These are phyloP conservation scores for Mamestra configurata DNA, from an alignment of 1,140 invertebrate genomes.

Conservation along the genomic window DNA sequence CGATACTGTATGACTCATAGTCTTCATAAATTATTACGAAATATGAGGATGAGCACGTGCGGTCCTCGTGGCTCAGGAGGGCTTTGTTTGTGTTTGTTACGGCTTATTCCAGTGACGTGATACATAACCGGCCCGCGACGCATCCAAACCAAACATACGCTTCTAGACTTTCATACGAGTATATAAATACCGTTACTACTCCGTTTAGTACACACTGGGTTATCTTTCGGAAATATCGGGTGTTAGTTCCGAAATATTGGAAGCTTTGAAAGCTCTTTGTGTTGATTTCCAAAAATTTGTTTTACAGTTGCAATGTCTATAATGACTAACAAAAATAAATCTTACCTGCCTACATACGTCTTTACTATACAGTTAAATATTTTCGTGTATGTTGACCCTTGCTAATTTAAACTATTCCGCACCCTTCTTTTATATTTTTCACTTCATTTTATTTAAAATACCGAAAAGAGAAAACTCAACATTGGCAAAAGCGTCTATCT, in stretches of 20 bases:
- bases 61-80: slow-evolving; percentile 22
- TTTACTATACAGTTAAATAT: too few species aligned
- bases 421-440: too few species aligned
- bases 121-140: slow-evolving; percentile 44
- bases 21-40: slow-evolving; percentile 24
- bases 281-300: too few species aligned
- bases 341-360: too few species aligned
- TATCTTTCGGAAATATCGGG: background rate
- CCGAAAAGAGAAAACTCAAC: background rate
- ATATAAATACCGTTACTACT: slow-evolving; percentile 22
- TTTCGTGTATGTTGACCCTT: too few species aligned
- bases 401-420: too few species aligned
- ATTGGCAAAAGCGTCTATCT: slow-evolving; percentile 15
- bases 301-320: too few species aligned
- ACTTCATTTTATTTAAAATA: background rate
- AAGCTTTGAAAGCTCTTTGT: background rate
- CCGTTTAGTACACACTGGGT: too few species aligned
- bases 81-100: slow-evolving; percentile 53
- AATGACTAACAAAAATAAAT: too few species aligned
- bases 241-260: background rate
- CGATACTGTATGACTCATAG: slow-evolving; percentile 1
- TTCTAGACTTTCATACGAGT: slow-evolving; percentile 31
- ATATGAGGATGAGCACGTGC: slow-evolving; percentile 40
- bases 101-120: slow-evolving; percentile 71
- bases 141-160: slow-evolving; percentile 64